Base-by-base conservation (phyloP, 2,888 invertebrate genomes). In the Synanthedon tipuliformis region DNA sequence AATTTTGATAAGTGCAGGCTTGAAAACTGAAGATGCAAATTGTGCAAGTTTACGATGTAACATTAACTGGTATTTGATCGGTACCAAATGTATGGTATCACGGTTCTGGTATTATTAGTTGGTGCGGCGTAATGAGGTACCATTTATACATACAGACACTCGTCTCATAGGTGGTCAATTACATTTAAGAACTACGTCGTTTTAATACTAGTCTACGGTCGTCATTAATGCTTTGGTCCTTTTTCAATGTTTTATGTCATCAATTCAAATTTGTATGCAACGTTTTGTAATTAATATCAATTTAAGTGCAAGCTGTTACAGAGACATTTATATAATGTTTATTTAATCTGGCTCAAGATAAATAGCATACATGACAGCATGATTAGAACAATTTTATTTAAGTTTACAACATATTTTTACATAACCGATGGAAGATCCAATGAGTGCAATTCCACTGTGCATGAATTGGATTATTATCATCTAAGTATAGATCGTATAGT, bases 1-100 rank as follows among this genome's bases (percentile, higher is more conserved):
- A 66, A 73, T 78, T 77, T 77, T 74, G 68, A 73, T 80, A 80
- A 80, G 68, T 69, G 71, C 66, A 67, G 76, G 73, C 67, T 68
- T 55, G 60, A 61, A 34, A 34, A 34, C 45, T 40, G 40, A 16
- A 68, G 66, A 75, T 69, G 71, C 69, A 73, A 75, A 78, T 73
- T 59, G 60, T 57, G 56, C 56, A 60, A 63, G 61, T 75, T 75
- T 76, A 77, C 73, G 73, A 76, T 54, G 71, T 73, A 71, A 64
- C 68, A 70, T 69, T 74, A 77, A 77, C 68, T 71, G 69, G 67
- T 68, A 69, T 75, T 75, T 73, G 73, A 77, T 78, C 74, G 68
- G 61, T 60, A 55, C 62, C 55, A 59, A 68, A 75, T 74, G 60
- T 60, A 64, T 52, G 64, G 60, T 61, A 71, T 60, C 53, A 55